Evolutionary conservation across 2,888 invertebrate species (phyloP).

Genomic region (Amphipyra tragopoginis): DNA sequence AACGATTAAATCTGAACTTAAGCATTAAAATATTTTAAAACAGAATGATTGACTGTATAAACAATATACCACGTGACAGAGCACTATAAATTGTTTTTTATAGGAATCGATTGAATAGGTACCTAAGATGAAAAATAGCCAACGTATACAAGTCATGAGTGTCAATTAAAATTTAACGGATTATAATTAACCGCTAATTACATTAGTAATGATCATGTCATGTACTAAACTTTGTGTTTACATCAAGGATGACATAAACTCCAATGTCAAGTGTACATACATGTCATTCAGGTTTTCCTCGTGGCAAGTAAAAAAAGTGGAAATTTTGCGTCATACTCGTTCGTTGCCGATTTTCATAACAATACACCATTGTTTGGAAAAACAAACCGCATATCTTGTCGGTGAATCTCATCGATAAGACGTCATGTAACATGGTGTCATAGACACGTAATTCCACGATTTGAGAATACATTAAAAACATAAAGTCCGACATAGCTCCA

Average conservation of each 20-base stretch:
- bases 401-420: constrained; percentile 35
- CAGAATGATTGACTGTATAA: no score
- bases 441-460: background rate
- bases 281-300: constrained; percentile 29
- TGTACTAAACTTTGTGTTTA: background rate
- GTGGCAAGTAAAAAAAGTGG: constrained; percentile 18
- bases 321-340: constrained; percentile 12
- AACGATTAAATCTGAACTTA: no score
- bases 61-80: no score
- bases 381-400: constrained; percentile 49
- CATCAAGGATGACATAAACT: constrained; percentile 11
- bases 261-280: constrained; percentile 12
- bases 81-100: no score
- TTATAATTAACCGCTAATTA: background rate
- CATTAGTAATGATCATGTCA: background rate
- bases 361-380: constrained; percentile 46
- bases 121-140: no score
- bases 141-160: background rate
- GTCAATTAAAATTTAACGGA: constrained; percentile 1
- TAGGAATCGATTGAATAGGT: no score
- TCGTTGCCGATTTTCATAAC: constrained; percentile 24
- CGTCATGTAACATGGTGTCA: constrained; percentile 12
- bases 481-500: no score
- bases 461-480: background rate
- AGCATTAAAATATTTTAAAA: no score